Conservation (phyloP, 2,113 vertebrate species). For the Oncorhynchus masou region DNA sequence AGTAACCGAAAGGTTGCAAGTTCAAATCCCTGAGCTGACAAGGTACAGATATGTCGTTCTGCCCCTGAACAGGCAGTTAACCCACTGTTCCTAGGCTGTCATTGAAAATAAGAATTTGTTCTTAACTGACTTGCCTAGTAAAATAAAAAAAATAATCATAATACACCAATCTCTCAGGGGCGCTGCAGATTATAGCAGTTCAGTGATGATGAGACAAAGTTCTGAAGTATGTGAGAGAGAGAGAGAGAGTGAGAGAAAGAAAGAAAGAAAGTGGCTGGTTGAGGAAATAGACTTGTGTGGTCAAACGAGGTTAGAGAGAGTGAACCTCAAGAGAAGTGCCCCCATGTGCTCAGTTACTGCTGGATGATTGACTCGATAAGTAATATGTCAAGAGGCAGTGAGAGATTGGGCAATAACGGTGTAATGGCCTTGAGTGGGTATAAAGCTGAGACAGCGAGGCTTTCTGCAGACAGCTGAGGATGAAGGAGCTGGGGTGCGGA, state of each 20-base stretch:
- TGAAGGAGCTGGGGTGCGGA: constrained; percentile 20
- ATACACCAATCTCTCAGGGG: background rate
- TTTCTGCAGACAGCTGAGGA: constrained; percentile 28
- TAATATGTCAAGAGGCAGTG: constrained; percentile 35
- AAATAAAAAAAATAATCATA: too few species aligned
- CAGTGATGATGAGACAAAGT: background rate
- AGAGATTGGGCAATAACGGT: constrained; percentile 42
- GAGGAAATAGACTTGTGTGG: background rate
- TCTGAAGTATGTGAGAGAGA: background rate
- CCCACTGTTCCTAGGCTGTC: too few species aligned
- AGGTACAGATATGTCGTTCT: too few species aligned
- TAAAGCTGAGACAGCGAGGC: constrained; percentile 38
- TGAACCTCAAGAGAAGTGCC: background rate
- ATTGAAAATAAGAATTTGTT: too few species aligned
- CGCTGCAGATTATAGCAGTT: background rate
- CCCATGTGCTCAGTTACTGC: background rate
- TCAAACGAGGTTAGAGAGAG: background rate
- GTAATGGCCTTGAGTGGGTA: constrained; percentile 32
- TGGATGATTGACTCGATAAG: constrained; percentile 25
- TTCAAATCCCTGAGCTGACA: too few species aligned
- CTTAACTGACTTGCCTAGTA: too few species aligned
- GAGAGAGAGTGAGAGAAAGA: background rate
- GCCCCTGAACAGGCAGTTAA: too few species aligned
- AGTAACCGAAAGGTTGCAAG: too few species aligned
- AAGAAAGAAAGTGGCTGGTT: background rate